Base-by-base conservation (phyloP, 2,888 invertebrate species). In the Ryuthela nishihirai region DNA sequence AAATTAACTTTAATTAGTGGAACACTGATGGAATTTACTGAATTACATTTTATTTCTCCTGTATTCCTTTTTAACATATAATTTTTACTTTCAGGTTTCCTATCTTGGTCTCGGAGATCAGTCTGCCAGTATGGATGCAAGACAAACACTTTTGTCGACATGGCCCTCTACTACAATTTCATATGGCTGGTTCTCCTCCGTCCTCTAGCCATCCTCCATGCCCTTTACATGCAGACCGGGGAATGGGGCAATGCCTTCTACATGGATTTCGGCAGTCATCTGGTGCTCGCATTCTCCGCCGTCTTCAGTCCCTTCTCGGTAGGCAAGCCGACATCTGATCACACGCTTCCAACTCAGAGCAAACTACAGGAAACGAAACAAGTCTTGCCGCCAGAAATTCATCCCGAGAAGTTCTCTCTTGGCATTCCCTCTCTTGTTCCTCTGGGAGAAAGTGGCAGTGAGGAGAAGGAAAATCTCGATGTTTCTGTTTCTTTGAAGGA, bases 301-400 rank as follows among this genome's bases (percentile, higher is more conserved):
- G 54, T 64, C 29, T 47, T 65, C 23, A 47, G 65, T 7, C 67
- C 79, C 72, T 81, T 81, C n/a, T 75, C 78, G 0, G 60, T 54
- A 7, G 48, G 44, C 17, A 52, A 52, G n/a, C 58, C 58, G 3
- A 10, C 24, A 6, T n/a, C n/a, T n/a, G n/a, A n/a, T n/a, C n/a
- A n/a, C n/a, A n/a, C n/a, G n/a, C n/a, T n/a, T n/a, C n/a, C n/a
- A n/a, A n/a, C n/a, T n/a, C n/a, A n/a, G n/a, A n/a, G n/a, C n/a
- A n/a, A n/a, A n/a, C n/a, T n/a, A n/a, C n/a, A n/a, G n/a, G n/a
- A n/a, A n/a, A n/a, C n/a, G n/a, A n/a, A n/a, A n/a, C n/a, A n/a
- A n/a, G n/a, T n/a, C n/a, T n/a, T n/a, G n/a, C n/a, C n/a, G n/a
- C n/a, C n/a, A n/a, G n/a, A n/a, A n/a, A n/a, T n/a, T n/a, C n/a